phyloP scores from a whole-genome alignment of 2,113 vertebrate genomes.

The Pelodiscus sinensis region DNA sequence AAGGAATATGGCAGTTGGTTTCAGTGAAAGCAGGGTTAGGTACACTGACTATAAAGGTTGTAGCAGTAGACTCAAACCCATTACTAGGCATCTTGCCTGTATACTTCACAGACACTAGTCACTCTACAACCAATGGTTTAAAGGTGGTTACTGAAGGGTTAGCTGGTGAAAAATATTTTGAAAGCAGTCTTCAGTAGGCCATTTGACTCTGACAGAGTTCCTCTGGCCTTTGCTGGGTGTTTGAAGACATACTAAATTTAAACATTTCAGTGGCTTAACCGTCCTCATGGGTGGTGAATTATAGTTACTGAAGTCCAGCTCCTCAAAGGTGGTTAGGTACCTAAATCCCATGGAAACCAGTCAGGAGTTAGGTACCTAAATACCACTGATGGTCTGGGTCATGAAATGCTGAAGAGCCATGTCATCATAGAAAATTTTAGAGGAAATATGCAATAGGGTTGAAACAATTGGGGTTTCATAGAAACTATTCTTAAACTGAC shows the following conservation, averaged over 20 bases:
- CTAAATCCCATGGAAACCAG: conserved; percentile 35
- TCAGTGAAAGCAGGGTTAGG: background rate
- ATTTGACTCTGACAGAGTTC: conserved; percentile 45
- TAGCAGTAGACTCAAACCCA: conserved; percentile 13
- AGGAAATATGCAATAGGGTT: background rate
- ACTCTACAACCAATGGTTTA: conserved; percentile 27
- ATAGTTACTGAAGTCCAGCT: conserved; percentile 31
- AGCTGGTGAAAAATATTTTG: background rate
- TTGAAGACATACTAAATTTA: conserved; percentile 17
- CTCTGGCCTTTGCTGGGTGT: conserved; percentile 23
- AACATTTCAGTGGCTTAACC: background rate
- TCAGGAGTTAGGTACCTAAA: conserved; percentile 22
- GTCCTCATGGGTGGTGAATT: background rate
- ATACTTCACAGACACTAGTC: conserved; percentile 13
- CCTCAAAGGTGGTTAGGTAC: conserved; percentile 47
- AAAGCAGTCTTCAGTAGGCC: background rate
- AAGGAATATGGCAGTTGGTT: background rate
- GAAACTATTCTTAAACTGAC: background rate
- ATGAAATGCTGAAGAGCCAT: background rate
- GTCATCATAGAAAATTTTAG: conserved; percentile 32
- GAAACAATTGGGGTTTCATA: conserved; percentile 1
- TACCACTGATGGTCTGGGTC: conserved; percentile 52
- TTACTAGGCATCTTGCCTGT: background rate
- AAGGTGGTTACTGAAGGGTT: background rate
- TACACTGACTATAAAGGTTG: background rate